Base-by-base conservation (phyloP, 2,113 vertebrate genomes). In the Himantopus leucocephalus region DNA sequence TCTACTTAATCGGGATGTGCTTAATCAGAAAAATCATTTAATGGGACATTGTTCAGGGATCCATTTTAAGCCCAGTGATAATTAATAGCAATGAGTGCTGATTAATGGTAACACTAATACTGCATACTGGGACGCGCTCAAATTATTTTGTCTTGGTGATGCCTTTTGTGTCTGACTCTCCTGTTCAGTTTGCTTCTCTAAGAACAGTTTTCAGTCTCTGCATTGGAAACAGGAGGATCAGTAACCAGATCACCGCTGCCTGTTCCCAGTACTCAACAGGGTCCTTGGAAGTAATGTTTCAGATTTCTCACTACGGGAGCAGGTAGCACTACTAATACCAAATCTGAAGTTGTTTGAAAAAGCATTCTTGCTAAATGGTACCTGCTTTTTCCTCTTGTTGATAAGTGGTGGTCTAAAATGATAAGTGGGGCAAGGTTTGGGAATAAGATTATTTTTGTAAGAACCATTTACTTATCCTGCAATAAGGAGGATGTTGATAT, bases 21-120 rank as follows among this genome's bases (percentile, higher is more conserved):
- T 96, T 96, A 95, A 97, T 97, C 87, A 96, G 91, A 83, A 94
- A 96, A 96, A 95, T 92, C 72, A 76, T 95, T 92, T 94, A 96
- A 96, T 74, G 92, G 80, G 80, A 70, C 63, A 94, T 91, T 94
- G 93, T 92, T 97, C 45, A 4, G 91, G 41, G 41, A 83, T 85
- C 67, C 64, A 63, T 95, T 94, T 97, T 88, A 96, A 95, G 39
- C 32, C 27, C 50, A 63, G 30, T 50, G 88, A 94, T 94, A 93
- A 95, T 92, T 92, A 96, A 95, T 85, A 95, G 79, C 74, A 91
- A 85, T 77, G 80, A 82, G 30, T 80, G 37, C 20, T 75, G 87
- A 94, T 85, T 93, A 93, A 95, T 89, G 71, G n/a, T 47, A 64
- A 63, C 23, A 62, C 39, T 70, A 95, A 92, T 92, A 94, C 67